Base-by-base conservation (phyloP, 2,888 invertebrate genomes). In the Epistrophella euchroma region DNA sequence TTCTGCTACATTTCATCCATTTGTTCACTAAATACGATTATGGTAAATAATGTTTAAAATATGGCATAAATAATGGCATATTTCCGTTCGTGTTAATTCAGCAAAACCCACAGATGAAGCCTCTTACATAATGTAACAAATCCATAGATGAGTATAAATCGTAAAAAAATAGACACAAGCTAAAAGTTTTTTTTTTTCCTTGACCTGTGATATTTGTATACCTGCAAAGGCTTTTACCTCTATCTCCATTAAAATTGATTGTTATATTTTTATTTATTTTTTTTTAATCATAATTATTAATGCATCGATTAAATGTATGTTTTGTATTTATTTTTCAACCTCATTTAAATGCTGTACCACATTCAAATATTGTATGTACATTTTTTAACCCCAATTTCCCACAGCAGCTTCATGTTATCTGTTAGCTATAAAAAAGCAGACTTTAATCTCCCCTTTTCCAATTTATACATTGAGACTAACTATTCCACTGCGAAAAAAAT, bases 321-420 rank as follows among this genome's bases (percentile, higher is more conserved):
- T 28, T 28, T 5, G 13, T 50, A 50, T 50, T 50, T 50, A 19
- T 50, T 50, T 50, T 50, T 22, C 19, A 50, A 22, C 22, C 50
- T 50, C 22, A 50, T 50, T 50, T 50, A 50, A 22, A 50, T 22
- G 19, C 50, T 50, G 6, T 7, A n/a, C 47, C 47, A 19, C 47
- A 19, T 11, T 3, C 47, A 47, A 47, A 17, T 55, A 28, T 15
- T 28, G n/a, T 32, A 35, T 2, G 55, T 15, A n/a, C 25, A 52
- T 35, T 19, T 58, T 35, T 35, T 19, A 35, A 58, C 56, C 35
- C 35, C n/a, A 17, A 22, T 58, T 58, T 58, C 37, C 22, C 22
- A 60, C 37, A 60, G 37, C 37, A 22, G 32, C 28, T n/a, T 37
- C 13, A 58, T 37, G 58, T 19, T 37, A 60, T 60, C 58, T 22